Evolutionary conservation across 1,140 invertebrate species (phyloP), one percentile per base, ranked within the genome.

Genomic region (Yoshiicerus persimilis): DNA sequence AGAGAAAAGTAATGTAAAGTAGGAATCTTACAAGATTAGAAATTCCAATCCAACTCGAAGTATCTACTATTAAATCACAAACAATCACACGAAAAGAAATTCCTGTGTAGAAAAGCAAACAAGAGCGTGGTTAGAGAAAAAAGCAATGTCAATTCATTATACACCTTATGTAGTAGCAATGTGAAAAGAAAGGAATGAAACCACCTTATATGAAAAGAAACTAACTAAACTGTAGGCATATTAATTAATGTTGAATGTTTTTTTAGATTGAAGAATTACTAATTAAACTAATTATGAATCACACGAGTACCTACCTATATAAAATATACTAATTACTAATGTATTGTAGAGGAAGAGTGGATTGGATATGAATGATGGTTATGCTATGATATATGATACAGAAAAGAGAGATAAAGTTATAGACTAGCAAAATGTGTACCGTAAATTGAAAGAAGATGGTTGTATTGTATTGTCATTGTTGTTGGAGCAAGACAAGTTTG

Each of bases 401-500:
- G 1, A 27, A n/a, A 30, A n/a, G 23, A 34, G 16, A 77, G 27
- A 34, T n/a, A 34, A 34, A 77, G 30, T 10, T 77, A 13, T 25
- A 77, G 70, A 34, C 70, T 27, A 27, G 23, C 2, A 13, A 66
- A 66, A 30, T 66, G 27, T 66, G 27, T 30, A 66, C 23, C 25
- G 27, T 30, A 30, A 25, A 30, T 70, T 8, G 25, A 70, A 32
- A 25, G 30, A 80, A 80, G 75, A 80, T 36, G 23, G 64, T 70
- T 34, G 75, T 38, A 80, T 80, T 80, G 75, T 20, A 80, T 36
- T 80, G 75, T 80, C 32, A 80, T 80, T 80, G 75, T 47, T 47
- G 41, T 80, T 38, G 75, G 75, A 80, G 75, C 75, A 80, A 80
- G 75, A 80, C 75, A 80, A 36, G 75, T 36, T 80, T 80, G 75